Conservation (phyloP, 2,797 vertebrate genomes). For the Scomberomorus guttatus region DNA sequence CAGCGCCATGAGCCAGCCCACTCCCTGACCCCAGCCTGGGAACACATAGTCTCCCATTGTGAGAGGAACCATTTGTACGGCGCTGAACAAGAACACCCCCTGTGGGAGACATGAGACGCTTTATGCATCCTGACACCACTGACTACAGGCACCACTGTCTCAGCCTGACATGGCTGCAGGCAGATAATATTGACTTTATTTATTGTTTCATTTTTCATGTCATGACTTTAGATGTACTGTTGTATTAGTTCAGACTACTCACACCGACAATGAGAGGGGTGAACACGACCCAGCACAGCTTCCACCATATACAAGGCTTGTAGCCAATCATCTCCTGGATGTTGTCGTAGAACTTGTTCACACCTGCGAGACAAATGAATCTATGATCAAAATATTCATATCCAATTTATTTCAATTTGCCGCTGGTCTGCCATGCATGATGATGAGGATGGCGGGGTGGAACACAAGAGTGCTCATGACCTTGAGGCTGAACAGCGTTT, state of each 20-base stretch:
- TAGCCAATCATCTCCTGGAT: slow-evolving; percentile 99
- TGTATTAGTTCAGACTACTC: slow-evolving; percentile 79
- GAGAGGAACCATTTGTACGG: slow-evolving; percentile 98
- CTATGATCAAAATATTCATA: slow-evolving; percentile 72
- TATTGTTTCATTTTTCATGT: slow-evolving; percentile 69
- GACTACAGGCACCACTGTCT: slow-evolving; percentile 49
- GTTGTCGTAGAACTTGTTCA: slow-evolving; percentile 98
- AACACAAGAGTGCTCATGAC: slow-evolving; percentile 58
- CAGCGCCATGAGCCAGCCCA: slow-evolving; percentile 98
- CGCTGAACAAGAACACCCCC: slow-evolving; percentile 99
- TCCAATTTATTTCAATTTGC: slow-evolving; percentile 76
- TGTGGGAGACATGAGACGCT: slow-evolving; percentile 82
- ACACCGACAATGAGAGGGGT: slow-evolving; percentile 97
- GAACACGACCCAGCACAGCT: slow-evolving; percentile 98
- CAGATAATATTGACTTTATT: slow-evolving; percentile 78
- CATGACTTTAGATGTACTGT: slow-evolving; percentile 67
- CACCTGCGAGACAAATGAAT: slow-evolving; percentile 86
- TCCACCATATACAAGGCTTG: slow-evolving; percentile 98
- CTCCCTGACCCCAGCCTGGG: slow-evolving; percentile 97
- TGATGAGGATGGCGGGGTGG: slow-evolving; percentile 61
- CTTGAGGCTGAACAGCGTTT: slow-evolving; percentile 64
- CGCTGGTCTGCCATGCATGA: slow-evolving; percentile 63
- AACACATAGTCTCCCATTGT: slow-evolving; percentile 96
- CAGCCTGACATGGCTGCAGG: slow-evolving; percentile 58
- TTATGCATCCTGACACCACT: slow-evolving; percentile 77